A percentile compares a stretch with the other conserved stretches of the same genome.
phyloP scores from a whole-genome alignment of 2,797 vertebrate species.

The Peromyscus eremicus region DNA sequence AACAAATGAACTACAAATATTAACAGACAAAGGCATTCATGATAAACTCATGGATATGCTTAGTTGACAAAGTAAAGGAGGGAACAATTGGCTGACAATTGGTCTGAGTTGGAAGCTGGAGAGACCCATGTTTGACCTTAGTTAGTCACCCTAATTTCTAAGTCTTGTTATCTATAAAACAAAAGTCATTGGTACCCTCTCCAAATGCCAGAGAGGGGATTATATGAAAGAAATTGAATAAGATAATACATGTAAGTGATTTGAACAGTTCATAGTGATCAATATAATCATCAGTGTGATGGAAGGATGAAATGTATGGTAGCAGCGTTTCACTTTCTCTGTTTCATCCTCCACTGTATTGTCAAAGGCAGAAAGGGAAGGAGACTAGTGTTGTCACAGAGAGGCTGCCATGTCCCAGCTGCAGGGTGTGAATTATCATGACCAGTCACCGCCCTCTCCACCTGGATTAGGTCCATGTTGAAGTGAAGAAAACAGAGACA shows the following conservation, averaged over 20 bases:
- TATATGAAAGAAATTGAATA: not conserved
- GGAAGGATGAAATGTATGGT: not conserved
- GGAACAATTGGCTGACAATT: not conserved
- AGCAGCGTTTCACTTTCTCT: not conserved
- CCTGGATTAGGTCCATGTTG: not conserved
- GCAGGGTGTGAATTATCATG: not conserved
- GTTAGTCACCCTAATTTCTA: not conserved
- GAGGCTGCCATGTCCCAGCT: not conserved
- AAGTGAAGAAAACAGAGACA: constrained; percentile 20
- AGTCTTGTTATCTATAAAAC: not conserved
- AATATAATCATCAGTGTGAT: not conserved
- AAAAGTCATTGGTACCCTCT: not conserved
- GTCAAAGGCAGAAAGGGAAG: not conserved
- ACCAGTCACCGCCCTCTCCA: not conserved
- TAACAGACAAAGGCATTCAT: not conserved
- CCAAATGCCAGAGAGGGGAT: not conserved
- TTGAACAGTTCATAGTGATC: not conserved
- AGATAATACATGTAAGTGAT: not conserved
- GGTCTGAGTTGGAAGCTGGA: not conserved
- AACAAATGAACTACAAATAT: not conserved
- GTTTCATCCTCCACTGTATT: not conserved
- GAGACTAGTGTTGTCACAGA: not conserved
- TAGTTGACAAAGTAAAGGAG: not conserved
- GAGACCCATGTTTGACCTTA: not conserved
- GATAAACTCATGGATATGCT: not conserved